Evolutionary conservation across 2,113 vertebrate species (phyloP).

Genomic region (Gnathonemus echidnorhynchus): DNA sequence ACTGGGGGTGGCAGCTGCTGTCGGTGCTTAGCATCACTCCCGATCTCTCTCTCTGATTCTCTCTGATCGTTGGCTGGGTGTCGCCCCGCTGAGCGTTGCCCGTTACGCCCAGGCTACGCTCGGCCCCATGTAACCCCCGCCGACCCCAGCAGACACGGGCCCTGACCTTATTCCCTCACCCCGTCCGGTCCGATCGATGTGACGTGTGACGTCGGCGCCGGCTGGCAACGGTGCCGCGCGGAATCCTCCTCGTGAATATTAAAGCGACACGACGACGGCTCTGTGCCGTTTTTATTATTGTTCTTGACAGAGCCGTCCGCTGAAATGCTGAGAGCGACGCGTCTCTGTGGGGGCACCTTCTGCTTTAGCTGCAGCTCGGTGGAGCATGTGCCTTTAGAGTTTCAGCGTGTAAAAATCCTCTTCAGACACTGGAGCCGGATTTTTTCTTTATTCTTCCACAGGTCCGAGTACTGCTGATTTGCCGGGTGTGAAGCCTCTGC

Average conservation of each 20-base stretch:
- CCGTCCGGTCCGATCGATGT: not conserved
- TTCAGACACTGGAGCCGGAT: not conserved
- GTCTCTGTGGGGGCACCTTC: not conserved
- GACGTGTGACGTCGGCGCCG: not conserved
- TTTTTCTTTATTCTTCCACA: not conserved
- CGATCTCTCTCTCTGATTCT: not conserved
- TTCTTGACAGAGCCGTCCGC: not conserved
- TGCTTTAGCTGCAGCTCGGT: not conserved
- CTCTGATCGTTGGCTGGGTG: not conserved
- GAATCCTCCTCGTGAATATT: conserved; percentile 1
- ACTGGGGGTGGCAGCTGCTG: not conserved
- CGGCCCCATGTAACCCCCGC: not conserved
- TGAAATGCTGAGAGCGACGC: not conserved
- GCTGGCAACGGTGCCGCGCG: not conserved
- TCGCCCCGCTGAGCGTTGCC: not conserved
- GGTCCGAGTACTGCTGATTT: not conserved
- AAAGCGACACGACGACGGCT: not conserved
- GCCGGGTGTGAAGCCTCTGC: not conserved
- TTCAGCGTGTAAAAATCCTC: not conserved
- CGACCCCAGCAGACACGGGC: not conserved
- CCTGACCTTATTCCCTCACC: not conserved
- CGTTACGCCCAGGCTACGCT: not conserved
- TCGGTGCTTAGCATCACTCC: not conserved
- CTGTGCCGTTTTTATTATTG: not conserved
- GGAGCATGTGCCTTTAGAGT: not conserved